Conservation (phyloP, 1,140 invertebrate species). For the Drosophila sp. region DNA sequence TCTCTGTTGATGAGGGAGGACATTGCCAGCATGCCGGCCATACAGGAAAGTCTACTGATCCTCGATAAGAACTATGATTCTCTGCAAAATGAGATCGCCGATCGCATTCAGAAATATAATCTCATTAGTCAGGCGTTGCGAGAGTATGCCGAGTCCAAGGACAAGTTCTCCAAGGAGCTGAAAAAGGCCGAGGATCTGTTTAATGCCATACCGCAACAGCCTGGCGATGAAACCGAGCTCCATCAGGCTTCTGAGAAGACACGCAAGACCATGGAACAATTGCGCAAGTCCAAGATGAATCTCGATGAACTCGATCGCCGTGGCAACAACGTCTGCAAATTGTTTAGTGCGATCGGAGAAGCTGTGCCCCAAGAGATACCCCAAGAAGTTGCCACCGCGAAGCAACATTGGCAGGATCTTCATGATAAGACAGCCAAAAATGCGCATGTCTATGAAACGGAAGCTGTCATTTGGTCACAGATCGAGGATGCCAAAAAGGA, state of each 20-base stretch:
- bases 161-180: conserved; percentile 89
- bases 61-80: conserved; percentile 93
- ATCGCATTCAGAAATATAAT: conserved; percentile 90
- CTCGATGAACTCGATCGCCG: conserved; percentile 91
- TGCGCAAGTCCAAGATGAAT: conserved; percentile 90
- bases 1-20: conserved; percentile 92
- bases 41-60: conserved; percentile 91
- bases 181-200: conserved; percentile 86
- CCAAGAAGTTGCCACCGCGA: conserved; percentile 87
- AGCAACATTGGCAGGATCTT: conserved; percentile 90
- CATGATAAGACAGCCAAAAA: conserved; percentile 89
- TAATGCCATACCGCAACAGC: conserved; percentile 69
- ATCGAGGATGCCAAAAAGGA: conserved; percentile 94
- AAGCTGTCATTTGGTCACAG: conserved; percentile 95
- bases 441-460: conserved; percentile 92
- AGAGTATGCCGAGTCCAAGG: conserved; percentile 90
- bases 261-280: conserved; percentile 89
- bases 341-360: conserved; percentile 90
- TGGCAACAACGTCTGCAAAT: conserved; percentile 89
- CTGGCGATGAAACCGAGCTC: conserved; percentile 84
- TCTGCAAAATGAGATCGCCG: conserved; percentile 89
- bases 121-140: conserved; percentile 90
- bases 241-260: conserved; percentile 89
- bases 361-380: conserved; percentile 89
- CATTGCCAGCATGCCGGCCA: conserved; percentile 90